A percentile compares a stretch with the other conserved stretches of the same genome.
These are phyloP conservation scores for Leiothrix lutea DNA, from an alignment of 2,113 vertebrate species.

Conservation along the genomic window DNA sequence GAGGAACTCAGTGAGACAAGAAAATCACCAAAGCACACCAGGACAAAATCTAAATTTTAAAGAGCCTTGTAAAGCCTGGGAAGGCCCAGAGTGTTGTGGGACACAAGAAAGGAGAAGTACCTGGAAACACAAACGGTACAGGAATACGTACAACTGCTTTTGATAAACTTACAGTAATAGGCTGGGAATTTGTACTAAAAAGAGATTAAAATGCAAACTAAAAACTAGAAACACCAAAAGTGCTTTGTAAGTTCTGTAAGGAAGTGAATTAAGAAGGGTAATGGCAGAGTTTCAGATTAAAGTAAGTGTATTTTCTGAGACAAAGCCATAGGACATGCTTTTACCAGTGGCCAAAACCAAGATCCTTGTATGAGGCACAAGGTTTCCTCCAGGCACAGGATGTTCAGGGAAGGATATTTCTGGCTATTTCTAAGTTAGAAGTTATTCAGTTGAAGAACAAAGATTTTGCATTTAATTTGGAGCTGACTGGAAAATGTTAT, in stretches of 20 bases:
- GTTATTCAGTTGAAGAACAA: slow-evolving; percentile 22
- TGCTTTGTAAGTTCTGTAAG: background rate
- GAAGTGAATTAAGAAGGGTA: background rate
- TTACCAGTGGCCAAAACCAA: background rate
- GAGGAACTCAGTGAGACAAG: background rate
- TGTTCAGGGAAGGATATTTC: background rate
- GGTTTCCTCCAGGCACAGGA: background rate
- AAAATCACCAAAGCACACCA: background rate
- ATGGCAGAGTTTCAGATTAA: background rate
- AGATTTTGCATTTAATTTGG: slow-evolving; percentile 47
- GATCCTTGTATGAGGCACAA: background rate
- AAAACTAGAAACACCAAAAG: background rate
- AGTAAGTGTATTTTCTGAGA: background rate
- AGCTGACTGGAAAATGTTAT: slow-evolving; percentile 49
- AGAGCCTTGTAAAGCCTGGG: background rate
- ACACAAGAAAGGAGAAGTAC: background rate
- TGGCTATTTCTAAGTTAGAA: background rate
- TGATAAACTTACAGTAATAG: background rate
- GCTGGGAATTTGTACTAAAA: background rate
- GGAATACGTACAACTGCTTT: background rate
- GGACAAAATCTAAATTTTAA: background rate
- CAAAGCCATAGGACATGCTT: background rate
- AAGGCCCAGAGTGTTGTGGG: background rate
- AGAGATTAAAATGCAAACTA: background rate
- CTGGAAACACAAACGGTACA: background rate